Percentiles rank a stretch among this genome's conserved stretches.
phyloP scores from a whole-genome alignment of 2,888 invertebrate genomes.

The Barypeithes pellucidus region DNA sequence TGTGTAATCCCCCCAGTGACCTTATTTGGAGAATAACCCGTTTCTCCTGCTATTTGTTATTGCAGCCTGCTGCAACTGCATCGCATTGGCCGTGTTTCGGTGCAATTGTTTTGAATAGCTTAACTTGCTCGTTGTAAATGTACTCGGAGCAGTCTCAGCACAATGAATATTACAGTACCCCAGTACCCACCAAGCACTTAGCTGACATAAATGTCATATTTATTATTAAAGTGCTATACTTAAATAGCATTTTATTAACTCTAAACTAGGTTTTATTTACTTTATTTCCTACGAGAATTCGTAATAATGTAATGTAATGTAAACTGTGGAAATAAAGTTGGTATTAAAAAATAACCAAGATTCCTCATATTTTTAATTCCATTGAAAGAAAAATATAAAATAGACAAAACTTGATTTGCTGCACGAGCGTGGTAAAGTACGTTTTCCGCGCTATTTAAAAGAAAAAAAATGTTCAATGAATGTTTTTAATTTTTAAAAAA shows the following conservation, averaged over 20 bases:
- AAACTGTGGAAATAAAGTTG: too few species aligned
- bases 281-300: too few species aligned
- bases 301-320: too few species aligned
- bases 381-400: too few species aligned
- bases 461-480: too few species aligned
- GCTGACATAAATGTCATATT: conserved; percentile 1
- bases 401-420: too few species aligned
- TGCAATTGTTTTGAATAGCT: conserved; percentile 52
- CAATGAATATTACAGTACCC: conserved; percentile 39
- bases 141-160: conserved; percentile 28
- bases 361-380: too few species aligned
- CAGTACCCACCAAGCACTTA: conserved; percentile 1
- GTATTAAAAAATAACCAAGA: too few species aligned
- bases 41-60: conserved; percentile 40
- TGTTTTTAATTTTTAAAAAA: too few species aligned
- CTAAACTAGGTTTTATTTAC: too few species aligned
- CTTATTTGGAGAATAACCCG: conserved; percentile 39
- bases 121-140: conserved; percentile 33
- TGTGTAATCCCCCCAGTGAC: background rate
- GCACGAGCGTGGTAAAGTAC: too few species aligned
- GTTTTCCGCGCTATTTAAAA: too few species aligned
- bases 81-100: conserved; percentile 52
- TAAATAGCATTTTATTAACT: background rate
- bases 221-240: background rate
- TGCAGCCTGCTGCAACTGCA: conserved; percentile 51